Evolutionary conservation across 2,888 invertebrate species (phyloP).

Genomic region (Drosophila quasianomalipes): DNA sequence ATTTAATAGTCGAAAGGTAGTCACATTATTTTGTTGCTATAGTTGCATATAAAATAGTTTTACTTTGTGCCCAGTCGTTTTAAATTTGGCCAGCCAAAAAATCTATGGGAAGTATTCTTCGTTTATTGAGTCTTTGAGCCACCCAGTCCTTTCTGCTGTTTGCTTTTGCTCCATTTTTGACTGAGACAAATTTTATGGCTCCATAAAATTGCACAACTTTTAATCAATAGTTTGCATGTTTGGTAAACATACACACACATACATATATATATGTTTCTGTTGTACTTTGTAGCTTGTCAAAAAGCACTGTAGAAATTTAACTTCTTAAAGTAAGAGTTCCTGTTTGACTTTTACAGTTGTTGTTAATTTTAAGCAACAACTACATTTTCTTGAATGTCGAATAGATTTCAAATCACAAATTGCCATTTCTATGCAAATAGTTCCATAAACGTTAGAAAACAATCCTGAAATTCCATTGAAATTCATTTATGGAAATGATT

Average conservation of each 20-base stretch:
- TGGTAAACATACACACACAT: conserved; percentile 8
- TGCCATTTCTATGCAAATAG: conserved; percentile 12
- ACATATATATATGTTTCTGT: not conserved
- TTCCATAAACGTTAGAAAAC: not conserved
- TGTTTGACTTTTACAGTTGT: not conserved
- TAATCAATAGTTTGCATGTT: conserved; percentile 63
- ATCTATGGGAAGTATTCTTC: conserved; percentile 46
- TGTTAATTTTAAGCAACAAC: not conserved
- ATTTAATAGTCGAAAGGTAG: conserved; percentile 56
- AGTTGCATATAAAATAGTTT: conserved; percentile 73
- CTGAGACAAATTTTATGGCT: conserved; percentile 50
- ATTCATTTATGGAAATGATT: conserved; percentile 19
- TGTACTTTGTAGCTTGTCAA: conserved; percentile 12
- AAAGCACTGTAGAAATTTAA: conserved; percentile 10
- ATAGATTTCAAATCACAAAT: conserved; percentile 1
- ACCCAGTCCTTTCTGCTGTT: not conserved
- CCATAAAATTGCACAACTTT: conserved; percentile 55
- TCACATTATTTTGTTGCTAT: conserved; percentile 66
- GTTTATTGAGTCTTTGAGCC: conserved; percentile 42
- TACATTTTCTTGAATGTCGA: not conserved
- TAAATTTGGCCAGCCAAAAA: conserved; percentile 50
- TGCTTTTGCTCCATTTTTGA: conserved; percentile 30
- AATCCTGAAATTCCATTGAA: conserved; percentile 4
- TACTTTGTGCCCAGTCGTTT: conserved; percentile 45
- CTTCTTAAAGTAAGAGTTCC: conserved; percentile 7